A percentile compares a stretch with the other conserved stretches of the same genome.
phyloP scores from a whole-genome alignment of 2,888 invertebrate species.

The Hymenopus coronatus region DNA sequence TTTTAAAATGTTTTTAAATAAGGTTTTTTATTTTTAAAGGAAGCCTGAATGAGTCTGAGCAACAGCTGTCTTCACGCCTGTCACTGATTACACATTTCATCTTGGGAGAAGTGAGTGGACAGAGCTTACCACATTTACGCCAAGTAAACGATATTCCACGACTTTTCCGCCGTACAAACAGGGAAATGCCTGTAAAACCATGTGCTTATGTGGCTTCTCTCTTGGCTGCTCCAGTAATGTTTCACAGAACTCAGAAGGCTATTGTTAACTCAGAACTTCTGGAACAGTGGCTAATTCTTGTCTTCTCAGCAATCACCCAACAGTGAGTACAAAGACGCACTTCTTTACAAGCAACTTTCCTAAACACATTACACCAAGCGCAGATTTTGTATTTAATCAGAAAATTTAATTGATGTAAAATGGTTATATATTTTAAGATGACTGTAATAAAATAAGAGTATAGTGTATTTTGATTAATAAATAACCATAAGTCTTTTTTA shows the following conservation, averaged over 20 bases:
- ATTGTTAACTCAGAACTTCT: conserved; percentile 32
- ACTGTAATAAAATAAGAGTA: no score
- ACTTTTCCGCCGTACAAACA: conserved; percentile 86
- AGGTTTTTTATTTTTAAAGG: conserved; percentile 25
- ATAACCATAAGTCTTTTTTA: no score
- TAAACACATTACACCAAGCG: neutral
- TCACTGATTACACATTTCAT: conserved; percentile 46
- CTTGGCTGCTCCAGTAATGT: conserved; percentile 58
- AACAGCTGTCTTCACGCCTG: conserved; percentile 28
- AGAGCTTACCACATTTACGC: conserved; percentile 61
- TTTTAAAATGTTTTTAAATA: conserved; percentile 4
- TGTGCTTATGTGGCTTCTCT: conserved; percentile 75
- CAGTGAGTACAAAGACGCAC: conserved; percentile 47
- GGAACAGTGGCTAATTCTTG: conserved; percentile 46
- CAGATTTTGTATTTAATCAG: neutral
- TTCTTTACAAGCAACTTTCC: neutral
- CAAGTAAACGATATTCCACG: conserved; percentile 92
- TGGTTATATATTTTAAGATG: no score
- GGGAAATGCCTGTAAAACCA: conserved; percentile 77
- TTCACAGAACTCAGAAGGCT: conserved; percentile 52
- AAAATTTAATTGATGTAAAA: no score
- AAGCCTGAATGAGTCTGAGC: conserved; percentile 37
- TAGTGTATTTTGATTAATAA: no score
- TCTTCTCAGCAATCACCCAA: conserved; percentile 50
- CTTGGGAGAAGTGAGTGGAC: conserved; percentile 46